A percentile compares a stretch with the other conserved stretches of the same genome.
phyloP scores from a whole-genome alignment of 2,888 invertebrate genomes.

The Drosophila paucipuncta region DNA sequence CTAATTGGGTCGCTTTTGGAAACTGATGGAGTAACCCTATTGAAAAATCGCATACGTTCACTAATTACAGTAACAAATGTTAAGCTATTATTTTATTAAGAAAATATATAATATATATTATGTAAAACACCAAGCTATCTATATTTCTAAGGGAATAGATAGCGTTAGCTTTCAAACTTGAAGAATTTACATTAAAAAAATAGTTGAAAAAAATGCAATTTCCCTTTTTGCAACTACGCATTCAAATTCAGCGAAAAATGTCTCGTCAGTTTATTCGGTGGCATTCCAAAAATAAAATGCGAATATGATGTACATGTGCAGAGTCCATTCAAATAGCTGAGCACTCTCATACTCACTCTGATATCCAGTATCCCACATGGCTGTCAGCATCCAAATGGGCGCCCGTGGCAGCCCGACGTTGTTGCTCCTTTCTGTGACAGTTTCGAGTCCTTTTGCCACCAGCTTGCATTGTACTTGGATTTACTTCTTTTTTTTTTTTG shows the following conservation, averaged over 20 bases:
- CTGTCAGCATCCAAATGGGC: slow-evolving; percentile 49
- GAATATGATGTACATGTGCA: slow-evolving; percentile 16
- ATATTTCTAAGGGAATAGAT: not conserved
- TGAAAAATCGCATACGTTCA: not conserved
- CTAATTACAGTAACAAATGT: not conserved
- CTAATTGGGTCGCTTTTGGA: slow-evolving; percentile 45
- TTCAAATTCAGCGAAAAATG: slow-evolving; percentile 52
- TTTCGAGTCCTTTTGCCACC: slow-evolving; percentile 69
- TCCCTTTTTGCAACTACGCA: slow-evolving; percentile 5
- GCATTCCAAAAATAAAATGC: slow-evolving; percentile 20
- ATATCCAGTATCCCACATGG: slow-evolving; percentile 14
- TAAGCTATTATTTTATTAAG: not conserved
- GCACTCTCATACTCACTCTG: slow-evolving; percentile 50
- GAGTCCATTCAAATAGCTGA: slow-evolving; percentile 46
- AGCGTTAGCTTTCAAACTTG: not conserved
- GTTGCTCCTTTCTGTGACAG: slow-evolving; percentile 72
- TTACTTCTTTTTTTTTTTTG: slow-evolving; percentile 11
- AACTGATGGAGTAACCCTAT: slow-evolving; percentile 23
- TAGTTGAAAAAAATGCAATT: not conserved
- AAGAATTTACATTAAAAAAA: not conserved
- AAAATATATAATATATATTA: not conserved
- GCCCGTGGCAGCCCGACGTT: slow-evolving; percentile 35
- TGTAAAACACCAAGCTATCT: not conserved
- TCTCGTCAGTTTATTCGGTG: slow-evolving; percentile 49
- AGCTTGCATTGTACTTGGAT: slow-evolving; percentile 43